These are phyloP conservation scores for Whitmania pigra DNA, from an alignment of 1,140 invertebrate species.

Conservation along the genomic window DNA sequence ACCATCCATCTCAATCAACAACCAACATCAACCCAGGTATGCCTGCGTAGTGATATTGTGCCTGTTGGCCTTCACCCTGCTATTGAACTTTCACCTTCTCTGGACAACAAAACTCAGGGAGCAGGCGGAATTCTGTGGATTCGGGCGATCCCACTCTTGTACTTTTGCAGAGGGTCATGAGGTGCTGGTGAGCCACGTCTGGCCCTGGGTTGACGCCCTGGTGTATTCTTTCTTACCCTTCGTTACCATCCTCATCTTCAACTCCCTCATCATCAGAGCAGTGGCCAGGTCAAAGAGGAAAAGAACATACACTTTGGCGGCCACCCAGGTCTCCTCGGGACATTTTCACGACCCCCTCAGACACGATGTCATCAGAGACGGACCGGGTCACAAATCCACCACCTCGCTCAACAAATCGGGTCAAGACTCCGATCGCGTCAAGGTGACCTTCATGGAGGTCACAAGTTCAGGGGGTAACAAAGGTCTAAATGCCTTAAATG, in stretches of 20 bases:
- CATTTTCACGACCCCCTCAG: neutral
- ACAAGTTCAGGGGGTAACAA: too few species aligned
- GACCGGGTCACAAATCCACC: neutral
- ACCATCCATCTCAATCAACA: too few species aligned
- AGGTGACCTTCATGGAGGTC: too few species aligned
- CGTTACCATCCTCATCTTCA: slow-evolving; percentile 28
- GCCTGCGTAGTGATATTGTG: neutral
- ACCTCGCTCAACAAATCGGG: neutral
- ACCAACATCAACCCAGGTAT: neutral
- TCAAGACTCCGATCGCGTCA: neutral
- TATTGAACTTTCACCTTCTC: slow-evolving; percentile 33
- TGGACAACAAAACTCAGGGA: slow-evolving; percentile 27
- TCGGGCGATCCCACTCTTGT: neutral
- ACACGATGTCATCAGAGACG: too few species aligned
- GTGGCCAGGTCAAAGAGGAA: slow-evolving; percentile 8
- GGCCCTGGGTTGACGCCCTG: slow-evolving; percentile 37
- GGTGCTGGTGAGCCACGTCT: slow-evolving; percentile 28
- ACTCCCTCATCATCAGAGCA: slow-evolving; percentile 20
- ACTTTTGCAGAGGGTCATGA: slow-evolving; percentile 15
- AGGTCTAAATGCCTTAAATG: too few species aligned
- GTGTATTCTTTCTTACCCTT: slow-evolving; percentile 36
- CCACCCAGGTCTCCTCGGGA: neutral
- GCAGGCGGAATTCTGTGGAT: neutral
- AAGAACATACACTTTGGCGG: neutral
- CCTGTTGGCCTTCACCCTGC: slow-evolving; percentile 26